Evolutionary conservation across 2,113 vertebrate genomes (phyloP).

Genomic region (Todiramphus saurophagus): DNA sequence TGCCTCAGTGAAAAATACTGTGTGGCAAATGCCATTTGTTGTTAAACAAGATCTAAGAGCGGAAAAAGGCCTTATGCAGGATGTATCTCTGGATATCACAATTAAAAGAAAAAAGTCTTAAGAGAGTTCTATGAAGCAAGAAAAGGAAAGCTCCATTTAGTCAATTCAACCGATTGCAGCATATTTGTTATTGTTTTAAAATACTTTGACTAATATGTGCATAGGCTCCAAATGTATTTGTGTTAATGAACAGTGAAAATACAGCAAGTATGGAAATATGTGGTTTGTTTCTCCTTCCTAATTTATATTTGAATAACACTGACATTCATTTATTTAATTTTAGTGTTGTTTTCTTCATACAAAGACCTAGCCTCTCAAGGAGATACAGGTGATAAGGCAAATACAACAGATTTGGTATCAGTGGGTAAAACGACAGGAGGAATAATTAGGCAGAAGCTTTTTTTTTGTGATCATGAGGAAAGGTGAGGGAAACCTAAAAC

Average conservation of each 20-base stretch:
- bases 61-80: neutral
- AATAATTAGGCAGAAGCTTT: constrained; percentile 46
- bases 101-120: neutral
- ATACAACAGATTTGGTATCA: constrained; percentile 45
- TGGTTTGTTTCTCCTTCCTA: constrained; percentile 19
- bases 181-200: neutral
- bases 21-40: neutral
- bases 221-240: neutral
- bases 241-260: neutral
- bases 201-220: neutral
- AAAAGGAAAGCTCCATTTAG: neutral
- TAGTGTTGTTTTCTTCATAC: constrained; percentile 51
- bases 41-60: neutral
- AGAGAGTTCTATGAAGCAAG: neutral
- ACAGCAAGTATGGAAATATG: neutral
- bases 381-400: constrained; percentile 56
- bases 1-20: neutral
- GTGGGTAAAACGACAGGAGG: constrained; percentile 29
- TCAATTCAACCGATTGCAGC: neutral
- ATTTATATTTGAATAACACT: constrained; percentile 26
- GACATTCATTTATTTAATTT: constrained; percentile 28
- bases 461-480: constrained; percentile 12
- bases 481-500: constrained; percentile 34
- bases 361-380: constrained; percentile 25
- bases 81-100: neutral